Evolutionary conservation across 2,888 invertebrate genomes (phyloP).

Genomic region (Brachycybe producta): DNA sequence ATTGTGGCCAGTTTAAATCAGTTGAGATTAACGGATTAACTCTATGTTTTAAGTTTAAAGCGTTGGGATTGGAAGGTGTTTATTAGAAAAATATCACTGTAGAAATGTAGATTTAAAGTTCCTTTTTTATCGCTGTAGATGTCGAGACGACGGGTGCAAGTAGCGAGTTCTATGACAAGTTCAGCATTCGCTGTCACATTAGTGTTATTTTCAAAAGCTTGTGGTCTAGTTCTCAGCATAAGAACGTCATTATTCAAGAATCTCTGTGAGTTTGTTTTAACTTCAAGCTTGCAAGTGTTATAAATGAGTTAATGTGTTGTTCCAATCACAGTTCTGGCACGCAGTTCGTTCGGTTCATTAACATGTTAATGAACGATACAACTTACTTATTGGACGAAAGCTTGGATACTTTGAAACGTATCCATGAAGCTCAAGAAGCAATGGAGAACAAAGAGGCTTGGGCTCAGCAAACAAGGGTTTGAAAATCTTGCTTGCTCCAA

Average conservation of each 20-base stretch:
- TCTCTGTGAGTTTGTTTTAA: conserved; percentile 43
- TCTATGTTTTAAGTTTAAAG: too few relatives aligned
- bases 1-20: too few relatives aligned
- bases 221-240: conserved; percentile 84
- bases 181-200: conserved; percentile 95
- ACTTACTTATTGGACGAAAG: conserved; percentile 94
- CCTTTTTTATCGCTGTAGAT: too few relatives aligned
- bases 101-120: too few relatives aligned
- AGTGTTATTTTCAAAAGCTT: conserved; percentile 85
- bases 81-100: too few relatives aligned
- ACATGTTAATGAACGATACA: conserved; percentile 97
- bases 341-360: conserved; percentile 91
- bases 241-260: conserved; percentile 74
- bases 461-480: conserved; percentile 43
- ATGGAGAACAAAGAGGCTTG: conserved; percentile 57
- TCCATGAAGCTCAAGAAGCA: conserved; percentile 65
- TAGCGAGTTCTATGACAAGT: conserved; percentile 98
- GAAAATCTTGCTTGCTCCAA: conserved; percentile 4
- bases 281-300: conserved; percentile 1
- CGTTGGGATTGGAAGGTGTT: too few relatives aligned
- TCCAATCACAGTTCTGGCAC: conserved; percentile 52
- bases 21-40: too few relatives aligned
- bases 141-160: conserved; percentile 95
- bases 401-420: conserved; percentile 63
- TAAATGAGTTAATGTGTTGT: neutral